Evolutionary conservation across 2,888 invertebrate species (phyloP).

Genomic region (Ennomos quercinarius): DNA sequence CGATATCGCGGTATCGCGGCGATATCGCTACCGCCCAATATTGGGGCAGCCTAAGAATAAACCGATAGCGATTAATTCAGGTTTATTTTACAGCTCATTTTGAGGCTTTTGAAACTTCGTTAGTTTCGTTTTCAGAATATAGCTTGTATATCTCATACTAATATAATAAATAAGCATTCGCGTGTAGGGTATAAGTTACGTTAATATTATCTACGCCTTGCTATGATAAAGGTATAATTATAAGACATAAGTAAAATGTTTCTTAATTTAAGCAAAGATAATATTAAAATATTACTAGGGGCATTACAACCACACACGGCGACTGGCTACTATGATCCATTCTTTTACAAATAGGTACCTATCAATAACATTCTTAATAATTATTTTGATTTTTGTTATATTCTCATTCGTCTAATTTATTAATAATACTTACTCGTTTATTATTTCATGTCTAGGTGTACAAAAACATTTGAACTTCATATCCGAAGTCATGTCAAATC

Average conservation of each 20-base stretch:
- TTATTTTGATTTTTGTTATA: too few species aligned
- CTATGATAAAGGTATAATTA: conserved; percentile 54
- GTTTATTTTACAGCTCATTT: conserved; percentile 32
- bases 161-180: conserved; percentile 70
- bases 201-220: conserved; percentile 53
- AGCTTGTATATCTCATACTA: conserved; percentile 47
- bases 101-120: conserved; percentile 38
- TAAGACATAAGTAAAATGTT: conserved; percentile 62
- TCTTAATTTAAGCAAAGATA: conserved; percentile 68
- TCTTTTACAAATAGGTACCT: not conserved
- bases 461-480: not conserved
- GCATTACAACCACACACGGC: conserved; percentile 78
- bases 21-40: too few species aligned
- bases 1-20: too few species aligned
- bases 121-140: conserved; percentile 22
- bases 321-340: conserved; percentile 65
- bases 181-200: conserved; percentile 74
- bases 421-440: too few species aligned
- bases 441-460: too few species aligned
- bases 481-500: not conserved
- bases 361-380: too few species aligned
- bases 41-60: too few species aligned
- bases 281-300: conserved; percentile 66
- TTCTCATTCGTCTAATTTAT: too few species aligned
- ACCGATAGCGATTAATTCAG: conserved; percentile 21